phyloP scores from a whole-genome alignment of 1,140 invertebrate species.

The Papilio polytes region DNA sequence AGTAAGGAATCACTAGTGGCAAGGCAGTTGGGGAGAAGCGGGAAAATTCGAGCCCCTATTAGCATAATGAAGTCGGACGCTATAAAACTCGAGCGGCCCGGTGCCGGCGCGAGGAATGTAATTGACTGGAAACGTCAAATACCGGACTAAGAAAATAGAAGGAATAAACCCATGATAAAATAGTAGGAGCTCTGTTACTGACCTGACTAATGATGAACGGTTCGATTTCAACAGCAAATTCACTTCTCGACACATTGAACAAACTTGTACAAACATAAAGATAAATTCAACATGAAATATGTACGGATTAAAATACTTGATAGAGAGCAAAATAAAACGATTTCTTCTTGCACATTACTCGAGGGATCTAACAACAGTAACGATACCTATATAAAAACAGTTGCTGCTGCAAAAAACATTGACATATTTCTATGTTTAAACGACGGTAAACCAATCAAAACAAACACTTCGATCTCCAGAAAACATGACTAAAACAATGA shows the following conservation, averaged over 20 bases:
- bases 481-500: not conserved
- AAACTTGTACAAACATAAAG: not conserved
- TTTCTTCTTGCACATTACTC: not conserved
- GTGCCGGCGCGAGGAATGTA: constrained; percentile 43
- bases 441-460: not conserved
- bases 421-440: not conserved
- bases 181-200: not conserved
- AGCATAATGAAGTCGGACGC: constrained; percentile 76
- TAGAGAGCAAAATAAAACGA: not conserved
- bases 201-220: not conserved
- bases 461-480: not conserved
- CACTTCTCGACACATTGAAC: not conserved
- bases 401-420: not conserved
- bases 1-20: constrained; percentile 51
- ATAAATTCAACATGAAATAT: not conserved
- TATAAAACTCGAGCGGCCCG: constrained; percentile 65
- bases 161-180: constrained; percentile 4
- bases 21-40: constrained; percentile 44
- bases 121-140: constrained; percentile 43
- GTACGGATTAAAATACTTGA: not conserved
- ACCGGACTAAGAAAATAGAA: constrained; percentile 24
- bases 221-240: not conserved
- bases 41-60: constrained; percentile 69
- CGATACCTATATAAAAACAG: not conserved
- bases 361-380: not conserved